These are phyloP conservation scores for Nomia melanderi DNA, from an alignment of 1,140 invertebrate species.

Conservation along the genomic window DNA sequence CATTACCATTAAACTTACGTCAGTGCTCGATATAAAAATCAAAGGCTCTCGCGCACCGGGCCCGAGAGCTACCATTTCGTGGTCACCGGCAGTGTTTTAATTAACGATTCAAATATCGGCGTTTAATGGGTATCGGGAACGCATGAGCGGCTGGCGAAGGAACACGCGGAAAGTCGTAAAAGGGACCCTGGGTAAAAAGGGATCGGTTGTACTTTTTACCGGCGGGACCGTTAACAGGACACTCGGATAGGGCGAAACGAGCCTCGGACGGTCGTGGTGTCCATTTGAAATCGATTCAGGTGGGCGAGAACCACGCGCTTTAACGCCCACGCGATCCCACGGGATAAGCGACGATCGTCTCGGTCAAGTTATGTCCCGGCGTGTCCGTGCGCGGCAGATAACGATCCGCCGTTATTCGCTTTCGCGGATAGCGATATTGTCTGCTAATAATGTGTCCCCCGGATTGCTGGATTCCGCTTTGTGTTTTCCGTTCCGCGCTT, in stretches of 20 bases:
- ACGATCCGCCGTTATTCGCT: conserved; percentile 51
- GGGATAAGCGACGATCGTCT: conserved; percentile 58
- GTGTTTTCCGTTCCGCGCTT: conserved; percentile 1
- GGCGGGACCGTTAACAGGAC: conserved; percentile 56
- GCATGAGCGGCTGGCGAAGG: background rate
- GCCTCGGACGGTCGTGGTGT: conserved; percentile 29
- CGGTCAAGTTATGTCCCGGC: conserved; percentile 53
- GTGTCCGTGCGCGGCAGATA: conserved; percentile 48
- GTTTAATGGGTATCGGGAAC: background rate
- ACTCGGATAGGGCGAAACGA: conserved; percentile 54
- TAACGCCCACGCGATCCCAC: conserved; percentile 61
- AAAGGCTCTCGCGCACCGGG: too few relatives aligned
- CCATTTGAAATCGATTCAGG: conserved; percentile 64
- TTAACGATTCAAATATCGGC: background rate
- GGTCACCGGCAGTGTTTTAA: background rate
- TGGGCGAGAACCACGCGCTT: conserved; percentile 64
- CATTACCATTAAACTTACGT: too few relatives aligned
- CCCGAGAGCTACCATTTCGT: too few relatives aligned
- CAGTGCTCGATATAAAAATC: too few relatives aligned
- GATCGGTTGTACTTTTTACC: conserved; percentile 35
- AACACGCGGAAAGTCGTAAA: conserved; percentile 16
- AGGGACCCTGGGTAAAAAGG: conserved; percentile 13
- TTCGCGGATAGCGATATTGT: conserved; percentile 39
- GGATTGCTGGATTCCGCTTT: conserved; percentile 15
- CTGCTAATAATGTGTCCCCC: conserved; percentile 52